Percentiles rank a stretch among this genome's conserved stretches.
Evolutionary conservation across 1,140 invertebrate genomes (phyloP).

Genomic region (Asbolus verrucosus): DNA sequence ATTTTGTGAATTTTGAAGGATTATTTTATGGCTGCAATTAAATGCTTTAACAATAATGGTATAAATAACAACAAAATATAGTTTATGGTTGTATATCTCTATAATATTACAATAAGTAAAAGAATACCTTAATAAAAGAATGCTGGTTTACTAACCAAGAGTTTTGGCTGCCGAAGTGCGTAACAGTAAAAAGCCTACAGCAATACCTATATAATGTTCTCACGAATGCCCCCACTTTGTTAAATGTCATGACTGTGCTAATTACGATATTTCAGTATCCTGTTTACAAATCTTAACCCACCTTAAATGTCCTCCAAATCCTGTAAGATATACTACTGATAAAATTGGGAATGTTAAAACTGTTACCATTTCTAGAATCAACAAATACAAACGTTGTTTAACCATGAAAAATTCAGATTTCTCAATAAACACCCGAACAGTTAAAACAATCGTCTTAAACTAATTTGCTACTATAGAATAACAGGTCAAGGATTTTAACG

Average conservation of each 20-base stretch:
- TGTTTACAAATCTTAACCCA: constrained; percentile 12
- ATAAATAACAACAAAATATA: too few species aligned
- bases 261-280: constrained; percentile 25
- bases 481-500: constrained; percentile 41
- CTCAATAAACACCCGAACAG: too few species aligned
- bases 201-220: constrained; percentile 22
- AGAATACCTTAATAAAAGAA: too few species aligned
- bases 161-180: not conserved
- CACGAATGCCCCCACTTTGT: constrained; percentile 30
- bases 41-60: too few species aligned
- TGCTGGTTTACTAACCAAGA: too few species aligned
- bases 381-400: too few species aligned
- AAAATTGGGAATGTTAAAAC: constrained; percentile 12
- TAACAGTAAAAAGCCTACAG: constrained; percentile 27
- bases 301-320: constrained; percentile 29
- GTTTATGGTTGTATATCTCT: too few species aligned
- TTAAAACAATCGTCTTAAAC: constrained; percentile 11
- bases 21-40: too few species aligned
- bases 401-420: too few species aligned
- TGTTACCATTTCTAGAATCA: too few species aligned
- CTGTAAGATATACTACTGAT: constrained; percentile 10
- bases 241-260: constrained; percentile 37
- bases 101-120: too few species aligned
- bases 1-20: too few species aligned
- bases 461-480: constrained; percentile 16